Evolutionary conservation across 2,113 vertebrate species (phyloP), one percentile per base, ranked within the genome.

Genomic region (Neotragus moschatus): DNA sequence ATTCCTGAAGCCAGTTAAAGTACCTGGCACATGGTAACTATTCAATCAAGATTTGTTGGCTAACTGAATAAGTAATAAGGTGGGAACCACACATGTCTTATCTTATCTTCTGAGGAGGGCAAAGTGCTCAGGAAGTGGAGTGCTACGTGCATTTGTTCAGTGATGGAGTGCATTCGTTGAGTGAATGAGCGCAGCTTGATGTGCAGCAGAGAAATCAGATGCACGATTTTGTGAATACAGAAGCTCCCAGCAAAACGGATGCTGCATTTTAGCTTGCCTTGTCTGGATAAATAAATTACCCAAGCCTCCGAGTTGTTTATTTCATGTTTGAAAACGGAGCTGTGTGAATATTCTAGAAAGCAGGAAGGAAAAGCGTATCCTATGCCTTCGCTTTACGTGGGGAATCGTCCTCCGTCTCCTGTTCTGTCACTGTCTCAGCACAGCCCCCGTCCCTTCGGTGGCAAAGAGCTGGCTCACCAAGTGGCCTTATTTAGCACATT

Each of bases 231-330:
- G 53, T 90, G 82, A 95, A 81, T n/a, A 91, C 96, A 84, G 98
- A 98, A 96, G 55, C 97, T 98, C 96, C 96, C 97, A 91, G n/a
- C 96, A 98, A 98, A 98, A 91, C 97, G 98, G 97, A 98, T 97
- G 98, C 96, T 92, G 56, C 15, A 6, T 75, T 95, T 93, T 73
- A 93, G 82, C 94, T 93, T 96, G 96, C 93, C 96, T 98, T 97
- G 94, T 98, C 97, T 98, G 97, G 98, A 95, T 98, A 98, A 98
- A 98, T 98, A 98, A 98, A 98, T 98, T 96, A 98, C 95, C 60
- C 82, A 94, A 93, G 87, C 81, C 91, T 77, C 45, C 96, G 98
- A 91, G 97, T 97, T 98, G 98, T 98, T 98, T 96, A 97, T 89
- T 98, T 98, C 94, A 89, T 98, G 97, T 98, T 98, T 98, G 96